A percentile compares a stretch with the other conserved stretches of the same genome.
These are phyloP conservation scores for Melanogrammus aeglefinus DNA, from an alignment of 2,797 vertebrate genomes.

Conservation along the genomic window DNA sequence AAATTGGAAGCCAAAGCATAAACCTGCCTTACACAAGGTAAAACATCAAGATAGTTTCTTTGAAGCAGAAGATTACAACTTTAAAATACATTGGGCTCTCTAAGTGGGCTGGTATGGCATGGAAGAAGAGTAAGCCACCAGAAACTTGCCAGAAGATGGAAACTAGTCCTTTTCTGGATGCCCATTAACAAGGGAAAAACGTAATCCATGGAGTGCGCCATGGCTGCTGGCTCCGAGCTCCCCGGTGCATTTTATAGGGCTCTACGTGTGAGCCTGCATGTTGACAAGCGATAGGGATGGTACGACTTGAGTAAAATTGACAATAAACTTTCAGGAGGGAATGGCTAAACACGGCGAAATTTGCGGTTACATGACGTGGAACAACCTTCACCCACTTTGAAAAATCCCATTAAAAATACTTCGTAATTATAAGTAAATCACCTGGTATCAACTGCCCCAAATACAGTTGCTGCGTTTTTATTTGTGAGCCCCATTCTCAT, in stretches of 20 bases:
- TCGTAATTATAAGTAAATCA: background rate
- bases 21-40: constrained; percentile 34
- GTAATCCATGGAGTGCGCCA: background rate
- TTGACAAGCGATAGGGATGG: background rate
- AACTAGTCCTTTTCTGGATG: background rate
- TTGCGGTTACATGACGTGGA: background rate
- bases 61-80: constrained; percentile 16
- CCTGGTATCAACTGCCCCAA: background rate
- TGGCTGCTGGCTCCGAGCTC: background rate
- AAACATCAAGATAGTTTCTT: constrained; percentile 34
- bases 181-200: background rate
- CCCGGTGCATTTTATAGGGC: background rate
- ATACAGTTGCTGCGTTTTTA: background rate
- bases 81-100: background rate
- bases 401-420: background rate
- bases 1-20: background rate
- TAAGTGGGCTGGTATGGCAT: background rate
- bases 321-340: background rate
- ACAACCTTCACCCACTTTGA: background rate
- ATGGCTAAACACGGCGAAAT: background rate
- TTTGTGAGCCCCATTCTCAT: background rate
- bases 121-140: background rate
- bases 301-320: background rate
- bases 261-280: background rate
- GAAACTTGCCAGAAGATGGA: background rate